Conservation (phyloP, 35 echinoderm and acorn worm genomes). For the Hemicentrotus pulcherrimus region DNA sequence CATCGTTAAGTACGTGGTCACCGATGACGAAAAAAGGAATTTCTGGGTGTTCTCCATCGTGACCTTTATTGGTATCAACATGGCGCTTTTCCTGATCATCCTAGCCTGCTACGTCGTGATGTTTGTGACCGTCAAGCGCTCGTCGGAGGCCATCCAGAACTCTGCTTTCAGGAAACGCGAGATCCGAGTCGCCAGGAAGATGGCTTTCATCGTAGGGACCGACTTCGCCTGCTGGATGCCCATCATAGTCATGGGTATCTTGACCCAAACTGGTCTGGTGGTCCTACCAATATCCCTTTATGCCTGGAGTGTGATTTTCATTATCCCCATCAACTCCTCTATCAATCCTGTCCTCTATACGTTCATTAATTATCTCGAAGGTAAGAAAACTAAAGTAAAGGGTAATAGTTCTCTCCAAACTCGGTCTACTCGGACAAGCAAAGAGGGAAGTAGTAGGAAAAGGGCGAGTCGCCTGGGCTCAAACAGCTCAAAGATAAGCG, state of each 20-base stretch:
- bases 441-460: background rate
- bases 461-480: background rate
- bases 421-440: background rate
- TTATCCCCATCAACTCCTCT: slow-evolving; percentile 87
- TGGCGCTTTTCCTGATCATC: slow-evolving; percentile 63
- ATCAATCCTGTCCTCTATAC: slow-evolving; percentile 84
- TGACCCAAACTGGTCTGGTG: slow-evolving; percentile 50
- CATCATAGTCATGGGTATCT: slow-evolving; percentile 73
- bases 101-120: slow-evolving; percentile 63
- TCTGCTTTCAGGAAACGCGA: slow-evolving; percentile 46
- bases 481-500: background rate
- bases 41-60: slow-evolving; percentile 68
- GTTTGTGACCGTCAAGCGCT: slow-evolving; percentile 67
- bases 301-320: slow-evolving; percentile 79
- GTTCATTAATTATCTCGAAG: slow-evolving; percentile 35
- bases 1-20: background rate
- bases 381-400: background rate
- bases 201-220: slow-evolving; percentile 79
- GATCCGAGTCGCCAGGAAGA: slow-evolving; percentile 75
- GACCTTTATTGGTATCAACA: slow-evolving; percentile 66
- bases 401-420: background rate
- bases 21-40: slow-evolving; percentile 35
- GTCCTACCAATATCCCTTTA: slow-evolving; percentile 58
- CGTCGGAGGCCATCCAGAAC: slow-evolving; percentile 36
- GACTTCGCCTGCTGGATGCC: slow-evolving; percentile 88